Evolutionary conservation across 2,113 vertebrate genomes (phyloP).

Genomic region (Parus major): DNA sequence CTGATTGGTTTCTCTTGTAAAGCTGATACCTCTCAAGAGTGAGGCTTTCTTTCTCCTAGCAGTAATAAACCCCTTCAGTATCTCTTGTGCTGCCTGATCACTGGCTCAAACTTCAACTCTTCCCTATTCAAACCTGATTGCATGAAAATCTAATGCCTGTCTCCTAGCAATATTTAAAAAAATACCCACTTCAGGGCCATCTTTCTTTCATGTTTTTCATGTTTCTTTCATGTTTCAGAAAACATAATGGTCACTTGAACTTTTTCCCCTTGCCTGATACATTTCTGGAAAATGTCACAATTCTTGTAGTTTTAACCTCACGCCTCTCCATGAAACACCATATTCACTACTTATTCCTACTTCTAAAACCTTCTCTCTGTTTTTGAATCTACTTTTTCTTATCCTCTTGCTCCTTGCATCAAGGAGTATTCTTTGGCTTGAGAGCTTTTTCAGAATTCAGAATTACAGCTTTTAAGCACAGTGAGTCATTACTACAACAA

Average conservation of each 20-base stretch:
- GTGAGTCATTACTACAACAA: slow-evolving; percentile 14
- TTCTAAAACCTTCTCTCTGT: neutral
- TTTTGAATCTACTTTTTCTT: neutral
- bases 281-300: neutral
- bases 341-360: neutral
- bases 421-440: neutral
- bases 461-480: slow-evolving; percentile 9
- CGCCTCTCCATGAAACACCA: neutral
- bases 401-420: neutral
- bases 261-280: neutral
- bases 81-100: neutral
- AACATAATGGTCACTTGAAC: neutral
- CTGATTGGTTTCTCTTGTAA: neutral
- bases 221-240: neutral
- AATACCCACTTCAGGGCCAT: neutral
- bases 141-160: neutral
- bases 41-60: neutral
- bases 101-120: neutral
- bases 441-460: neutral
- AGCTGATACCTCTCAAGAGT: neutral
- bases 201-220: neutral
- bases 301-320: neutral
- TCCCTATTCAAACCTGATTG: neutral
- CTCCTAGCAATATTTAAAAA: neutral
- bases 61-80: neutral